phyloP scores from a whole-genome alignment of 2,888 invertebrate genomes.

The Drosophila parthenogenetica region DNA sequence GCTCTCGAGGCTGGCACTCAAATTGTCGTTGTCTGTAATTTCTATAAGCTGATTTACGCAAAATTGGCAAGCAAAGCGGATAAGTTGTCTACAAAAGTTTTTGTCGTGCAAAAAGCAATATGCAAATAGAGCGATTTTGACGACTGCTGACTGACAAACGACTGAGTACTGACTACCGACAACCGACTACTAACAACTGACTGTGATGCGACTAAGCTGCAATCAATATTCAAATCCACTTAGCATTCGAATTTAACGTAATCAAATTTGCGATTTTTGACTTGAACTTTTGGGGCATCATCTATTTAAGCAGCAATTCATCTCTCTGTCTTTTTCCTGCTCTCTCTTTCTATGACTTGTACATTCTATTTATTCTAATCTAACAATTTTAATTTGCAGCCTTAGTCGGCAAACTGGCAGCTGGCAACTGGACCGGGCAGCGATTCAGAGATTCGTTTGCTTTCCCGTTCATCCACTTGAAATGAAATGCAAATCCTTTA shows the following conservation, averaged over 20 bases:
- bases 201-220: slow-evolving; percentile 64
- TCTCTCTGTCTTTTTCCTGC: neutral
- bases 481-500: slow-evolving; percentile 81
- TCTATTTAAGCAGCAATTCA: slow-evolving; percentile 33
- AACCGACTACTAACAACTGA: slow-evolving; percentile 1
- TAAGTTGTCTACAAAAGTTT: slow-evolving; percentile 72
- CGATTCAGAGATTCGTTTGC: slow-evolving; percentile 29
- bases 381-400: slow-evolving; percentile 75
- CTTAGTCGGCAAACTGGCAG: slow-evolving; percentile 46
- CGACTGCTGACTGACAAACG: slow-evolving; percentile 19
- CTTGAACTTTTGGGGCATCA: slow-evolving; percentile 22
- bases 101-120: slow-evolving; percentile 70
- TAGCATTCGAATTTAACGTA: slow-evolving; percentile 74
- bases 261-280: slow-evolving; percentile 76
- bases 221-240: slow-evolving; percentile 81
- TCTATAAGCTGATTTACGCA: slow-evolving; percentile 77
- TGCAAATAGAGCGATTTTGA: slow-evolving; percentile 72
- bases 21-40: slow-evolving; percentile 65
- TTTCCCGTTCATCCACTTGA: slow-evolving; percentile 76
- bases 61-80: slow-evolving; percentile 74
- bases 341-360: slow-evolving; percentile 30
- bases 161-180: slow-evolving; percentile 7
- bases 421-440: slow-evolving; percentile 28
- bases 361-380: slow-evolving; percentile 75
- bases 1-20: slow-evolving; percentile 23